These are phyloP conservation scores for Drosophila nigricruria DNA, from an alignment of 2,888 invertebrate genomes.

Conservation along the genomic window DNA sequence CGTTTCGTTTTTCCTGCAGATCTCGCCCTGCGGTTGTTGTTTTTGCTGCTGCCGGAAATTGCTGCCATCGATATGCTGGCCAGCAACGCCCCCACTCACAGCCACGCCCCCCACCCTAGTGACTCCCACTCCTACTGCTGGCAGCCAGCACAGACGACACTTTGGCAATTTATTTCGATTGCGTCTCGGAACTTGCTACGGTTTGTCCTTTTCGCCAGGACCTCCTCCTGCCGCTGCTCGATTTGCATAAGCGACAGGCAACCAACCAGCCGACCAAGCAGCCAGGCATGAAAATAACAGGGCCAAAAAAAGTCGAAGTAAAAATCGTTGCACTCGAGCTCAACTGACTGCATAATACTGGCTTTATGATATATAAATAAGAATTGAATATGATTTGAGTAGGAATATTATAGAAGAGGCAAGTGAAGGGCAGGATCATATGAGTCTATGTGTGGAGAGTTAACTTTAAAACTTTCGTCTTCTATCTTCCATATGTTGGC, in stretches of 20 bases:
- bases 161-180: constrained; percentile 79
- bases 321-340: background rate
- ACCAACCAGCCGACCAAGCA: constrained; percentile 48
- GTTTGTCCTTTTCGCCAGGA: constrained; percentile 37
- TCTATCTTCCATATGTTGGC: too few relatives aligned
- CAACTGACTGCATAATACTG: background rate
- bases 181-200: constrained; percentile 55
- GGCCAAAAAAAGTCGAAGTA: constrained; percentile 26
- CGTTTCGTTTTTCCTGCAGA: constrained; percentile 18
- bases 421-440: too few relatives aligned
- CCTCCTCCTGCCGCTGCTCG: constrained; percentile 23
- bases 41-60: constrained; percentile 62
- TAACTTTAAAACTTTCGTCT: too few relatives aligned
- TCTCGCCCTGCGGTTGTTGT: constrained; percentile 16
- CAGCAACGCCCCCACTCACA: constrained; percentile 38
- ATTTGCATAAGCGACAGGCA: constrained; percentile 76
- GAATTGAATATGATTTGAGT: background rate
- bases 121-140: constrained; percentile 16
- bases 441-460: too few relatives aligned
- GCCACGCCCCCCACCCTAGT: constrained; percentile 13
- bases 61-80: constrained; percentile 75
- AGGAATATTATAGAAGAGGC: background rate
- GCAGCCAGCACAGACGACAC: constrained; percentile 62
- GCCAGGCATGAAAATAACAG: constrained; percentile 71
- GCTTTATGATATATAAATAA: background rate